Base-by-base conservation (phyloP, 1,140 invertebrate species). In the Bombus picipes region DNA sequence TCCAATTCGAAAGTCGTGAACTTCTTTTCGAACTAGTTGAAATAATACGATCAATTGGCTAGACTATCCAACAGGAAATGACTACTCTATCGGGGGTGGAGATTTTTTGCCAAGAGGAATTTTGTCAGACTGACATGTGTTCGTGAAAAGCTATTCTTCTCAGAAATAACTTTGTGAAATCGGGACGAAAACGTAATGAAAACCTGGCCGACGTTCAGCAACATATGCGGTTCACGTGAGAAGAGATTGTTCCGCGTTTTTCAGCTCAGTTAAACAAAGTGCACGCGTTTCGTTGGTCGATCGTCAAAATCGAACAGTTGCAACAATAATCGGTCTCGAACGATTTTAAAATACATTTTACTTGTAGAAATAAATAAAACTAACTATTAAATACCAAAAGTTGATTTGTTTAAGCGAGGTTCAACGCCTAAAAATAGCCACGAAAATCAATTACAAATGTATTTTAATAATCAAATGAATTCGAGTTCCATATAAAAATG, bases 91-190 rank as follows among this genome's bases (percentile, higher is more conserved):
- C 10, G 70, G 28, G 4, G 18, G 10, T 13, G 28, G 59, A 12
- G 10, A 85, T 66, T 85, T 53, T 66, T 65, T 83, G 85, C 73
- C 85, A 86, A 77, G 13, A 41, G 10, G 22, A 80, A 79, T 84
- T 81, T 59, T 77, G 62, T 70, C n/a, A 78, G 15, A 72, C 77
- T 71, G 66, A 57, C 76, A 47, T 25, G 57, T 15, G 71, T 82
- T 78, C 37, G 39, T 37, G 65, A 25, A 79, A 53, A 6, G 4
- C 68, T 74, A 71, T 89, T 89, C 85, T 81, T 86, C 65, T 72
- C 59, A 34, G 71, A 88, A 86, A 90, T 90, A 90, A 90, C 68
- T 28, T 28, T 37, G 81, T 9, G 53, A 80, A 89, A 90, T 81
- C 88, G 80, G 76, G 70, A 65, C 86, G 37, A 71, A 53, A 53